phyloP scores from a whole-genome alignment of 2,113 vertebrate species.

The Leptocoma aspasia region DNA sequence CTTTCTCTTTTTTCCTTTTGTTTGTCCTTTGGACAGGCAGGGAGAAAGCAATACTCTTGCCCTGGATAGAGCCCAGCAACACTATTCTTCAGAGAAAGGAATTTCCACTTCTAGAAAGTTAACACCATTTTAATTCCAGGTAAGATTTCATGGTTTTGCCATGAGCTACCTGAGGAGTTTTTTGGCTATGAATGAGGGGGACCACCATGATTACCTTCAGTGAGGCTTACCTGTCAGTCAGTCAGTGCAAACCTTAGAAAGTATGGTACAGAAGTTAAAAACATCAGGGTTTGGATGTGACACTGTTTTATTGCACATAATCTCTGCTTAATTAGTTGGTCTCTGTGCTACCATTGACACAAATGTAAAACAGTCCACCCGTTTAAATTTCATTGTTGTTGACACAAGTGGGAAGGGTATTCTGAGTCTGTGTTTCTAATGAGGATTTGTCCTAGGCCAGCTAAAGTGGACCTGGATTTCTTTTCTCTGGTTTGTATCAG shows the following conservation, averaged over 20 bases:
- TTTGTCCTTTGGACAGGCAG: background rate
- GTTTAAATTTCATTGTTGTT: slow-evolving; percentile 7
- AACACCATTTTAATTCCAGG: slow-evolving; percentile 39
- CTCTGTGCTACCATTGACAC: slow-evolving; percentile 28
- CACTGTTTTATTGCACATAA: background rate
- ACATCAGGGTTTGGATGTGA: background rate
- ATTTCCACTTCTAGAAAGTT: slow-evolving; percentile 12
- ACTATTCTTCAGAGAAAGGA: background rate
- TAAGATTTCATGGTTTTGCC: slow-evolving; percentile 22
- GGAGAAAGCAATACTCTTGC: background rate
- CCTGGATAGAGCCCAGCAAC: background rate
- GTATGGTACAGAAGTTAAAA: slow-evolving; percentile 29
- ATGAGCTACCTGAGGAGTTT: background rate
- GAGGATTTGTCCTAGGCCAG: slow-evolving; percentile 29
- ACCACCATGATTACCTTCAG: background rate
- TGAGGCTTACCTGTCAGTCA: too few relatives aligned
- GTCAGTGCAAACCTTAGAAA: background rate
- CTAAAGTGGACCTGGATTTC: slow-evolving; percentile 17
- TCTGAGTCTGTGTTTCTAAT: background rate
- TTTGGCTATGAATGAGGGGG: background rate
- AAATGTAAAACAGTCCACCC: background rate
- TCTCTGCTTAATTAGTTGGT: slow-evolving; percentile 41
- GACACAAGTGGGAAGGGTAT: slow-evolving; percentile 24
- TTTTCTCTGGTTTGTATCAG: slow-evolving; percentile 38
- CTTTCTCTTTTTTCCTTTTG: background rate